Evolutionary conservation across 2,888 invertebrate species (phyloP).

Genomic region (Noctua janthina): DNA sequence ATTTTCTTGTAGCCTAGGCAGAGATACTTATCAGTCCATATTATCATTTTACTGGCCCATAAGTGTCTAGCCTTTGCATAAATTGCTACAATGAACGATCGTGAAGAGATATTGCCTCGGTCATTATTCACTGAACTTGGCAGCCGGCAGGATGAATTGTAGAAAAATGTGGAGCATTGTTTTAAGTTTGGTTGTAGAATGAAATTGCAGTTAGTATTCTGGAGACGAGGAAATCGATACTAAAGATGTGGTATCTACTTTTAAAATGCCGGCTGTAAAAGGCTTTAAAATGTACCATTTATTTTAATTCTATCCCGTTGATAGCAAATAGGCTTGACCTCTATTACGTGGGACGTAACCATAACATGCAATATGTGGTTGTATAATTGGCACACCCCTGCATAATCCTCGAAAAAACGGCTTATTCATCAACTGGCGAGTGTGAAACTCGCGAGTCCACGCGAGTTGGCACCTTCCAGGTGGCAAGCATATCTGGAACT

Average conservation of each 20-base stretch:
- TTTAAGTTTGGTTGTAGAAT: slow-evolving; percentile 36
- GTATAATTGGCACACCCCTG: too few relatives aligned
- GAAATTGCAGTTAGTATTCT: slow-evolving; percentile 23
- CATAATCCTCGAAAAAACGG: neutral
- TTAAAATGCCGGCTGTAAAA: neutral
- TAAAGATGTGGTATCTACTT: neutral
- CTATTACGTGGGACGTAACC: neutral
- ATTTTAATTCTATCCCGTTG: neutral
- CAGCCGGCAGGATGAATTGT: slow-evolving; percentile 44
- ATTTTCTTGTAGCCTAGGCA: slow-evolving; percentile 28
- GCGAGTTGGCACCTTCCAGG: too few relatives aligned
- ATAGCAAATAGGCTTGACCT: neutral
- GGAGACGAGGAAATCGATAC: neutral
- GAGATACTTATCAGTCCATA: slow-evolving; percentile 42
- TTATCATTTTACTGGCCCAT: slow-evolving; percentile 57
- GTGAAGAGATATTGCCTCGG: slow-evolving; percentile 48
- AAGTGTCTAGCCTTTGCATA: slow-evolving; percentile 52
- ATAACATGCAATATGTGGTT: neutral
- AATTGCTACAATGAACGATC: slow-evolving; percentile 51
- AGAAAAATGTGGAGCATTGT: slow-evolving; percentile 52
- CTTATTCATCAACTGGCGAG: too few relatives aligned
- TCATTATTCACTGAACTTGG: slow-evolving; percentile 56
- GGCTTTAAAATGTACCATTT: neutral
- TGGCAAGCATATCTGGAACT: neutral
- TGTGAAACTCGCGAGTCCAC: too few relatives aligned